phyloP scores from a whole-genome alignment of 2,113 vertebrate species.

The Lagopus leucura region DNA sequence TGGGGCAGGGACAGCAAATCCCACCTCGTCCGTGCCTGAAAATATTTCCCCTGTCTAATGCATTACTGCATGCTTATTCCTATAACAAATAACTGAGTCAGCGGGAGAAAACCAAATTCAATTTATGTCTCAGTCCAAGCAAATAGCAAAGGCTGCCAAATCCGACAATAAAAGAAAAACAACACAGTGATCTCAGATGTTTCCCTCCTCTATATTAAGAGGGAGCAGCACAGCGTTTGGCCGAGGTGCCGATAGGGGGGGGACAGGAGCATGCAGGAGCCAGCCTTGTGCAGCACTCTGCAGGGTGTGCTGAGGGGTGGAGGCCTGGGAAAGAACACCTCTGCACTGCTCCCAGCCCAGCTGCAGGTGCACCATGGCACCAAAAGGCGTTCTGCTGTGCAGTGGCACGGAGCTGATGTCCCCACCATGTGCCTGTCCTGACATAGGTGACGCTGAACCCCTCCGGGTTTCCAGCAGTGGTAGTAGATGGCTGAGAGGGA shows the following conservation, averaged over 20 bases:
- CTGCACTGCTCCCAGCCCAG: background rate
- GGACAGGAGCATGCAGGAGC: background rate
- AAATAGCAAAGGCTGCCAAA: conserved; percentile 68
- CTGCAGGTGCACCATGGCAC: rapidly evolving
- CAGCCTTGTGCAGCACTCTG: background rate
- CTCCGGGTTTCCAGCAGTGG: rapidly evolving
- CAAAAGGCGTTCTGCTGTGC: background rate
- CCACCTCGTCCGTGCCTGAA: background rate
- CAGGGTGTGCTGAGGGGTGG: background rate
- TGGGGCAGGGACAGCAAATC: background rate
- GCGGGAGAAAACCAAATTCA: conserved; percentile 64
- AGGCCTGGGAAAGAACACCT: background rate
- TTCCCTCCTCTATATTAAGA: conserved; percentile 2
- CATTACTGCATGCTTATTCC: conserved; percentile 47
- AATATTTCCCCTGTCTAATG: conserved; percentile 18
- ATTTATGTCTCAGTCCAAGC: conserved; percentile 68
- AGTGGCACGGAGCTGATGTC: background rate
- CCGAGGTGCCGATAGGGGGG: background rate
- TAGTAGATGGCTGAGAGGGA: conserved; percentile 5
- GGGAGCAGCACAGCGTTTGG: background rate
- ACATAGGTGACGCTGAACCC: background rate
- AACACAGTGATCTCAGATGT: conserved; percentile 20
- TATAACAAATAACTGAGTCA: conserved; percentile 69
- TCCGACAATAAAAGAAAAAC: conserved; percentile 37
- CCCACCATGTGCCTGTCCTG: rapidly evolving